Base-by-base conservation (phyloP, 2,113 vertebrate genomes). In the Laticauda laticaudata region DNA sequence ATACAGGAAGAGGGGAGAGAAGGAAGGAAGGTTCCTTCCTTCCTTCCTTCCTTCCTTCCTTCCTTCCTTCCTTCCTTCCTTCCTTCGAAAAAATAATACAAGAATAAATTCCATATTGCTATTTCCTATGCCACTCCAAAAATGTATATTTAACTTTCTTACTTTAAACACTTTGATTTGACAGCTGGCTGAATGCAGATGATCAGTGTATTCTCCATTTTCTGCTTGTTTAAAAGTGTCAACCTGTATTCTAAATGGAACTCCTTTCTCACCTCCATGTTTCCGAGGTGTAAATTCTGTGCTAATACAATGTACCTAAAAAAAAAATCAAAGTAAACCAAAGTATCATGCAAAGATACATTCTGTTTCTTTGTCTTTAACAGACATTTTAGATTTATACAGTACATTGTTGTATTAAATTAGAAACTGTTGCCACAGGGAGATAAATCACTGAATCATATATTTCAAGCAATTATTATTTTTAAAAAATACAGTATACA, bases 151-250 rank as follows among this genome's bases (percentile, higher is more conserved):
- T 94, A 85, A 48, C 55, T 15, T 43, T 18, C 55, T 96, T 96
- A 98, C 98, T 97, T 98, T 98, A 95, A 98, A 98, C 94, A 98
- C 98, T 97, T 98, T 98, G 94, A 98, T 98, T 95, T 98, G 98
- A 97, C 98, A 98, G 90, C 98, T 98, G 92, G 98, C 98, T 91
- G 98, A 98, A 97, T 98, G 98, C 64, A 98, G 97, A 93, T 98
- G 98, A 92, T 98, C 98, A 34, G 98, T 98, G 90, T 98, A 98
- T 39, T 98, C 98, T 93, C 98, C 98, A 24, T 96, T 97, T 95
- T 98, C 98, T 89, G 98, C 97, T 95, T 98, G 98, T 91, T 97
- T 98, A 94, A 98, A 98, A 26, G 98, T 98, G 94, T 98, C 98
- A 39, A 98, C 97, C 93, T 98, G 98, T 96, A 98, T 98, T 93